Evolutionary conservation across 2,888 invertebrate species (phyloP), one percentile per base, ranked within the genome.

Genomic region (Cordilura impudica): DNA sequence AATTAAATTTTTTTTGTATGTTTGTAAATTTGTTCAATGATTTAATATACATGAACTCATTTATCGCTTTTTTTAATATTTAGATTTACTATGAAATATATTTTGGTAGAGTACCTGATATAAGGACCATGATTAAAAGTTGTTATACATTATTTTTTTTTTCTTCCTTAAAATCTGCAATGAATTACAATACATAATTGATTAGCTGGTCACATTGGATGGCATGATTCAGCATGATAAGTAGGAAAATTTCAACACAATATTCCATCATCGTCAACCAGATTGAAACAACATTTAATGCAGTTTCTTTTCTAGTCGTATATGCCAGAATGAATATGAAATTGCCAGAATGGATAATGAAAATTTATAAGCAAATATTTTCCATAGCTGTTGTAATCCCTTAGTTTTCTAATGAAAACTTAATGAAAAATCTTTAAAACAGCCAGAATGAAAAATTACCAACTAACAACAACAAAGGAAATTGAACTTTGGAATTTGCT

Each of bases 401-500:
- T 49, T 47, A 39, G 56, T 43, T 54, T 39, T 29, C 51, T 18
- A 14, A 6, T 16, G 56, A 45, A 54, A n/a, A 51, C 60, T 39
- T 56, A 35, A 56, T 39, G 35, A 56, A 56, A 56, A 35, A n/a
- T 35, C 35, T 39, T 39, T n/a, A 39, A 39, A 39, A 39, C 35
- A 39, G n/a, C n/a, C 12, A 39, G 3, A 39, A n/a, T 3, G 12
- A n/a, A 4, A 39, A 39, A 39, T 1, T 10, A 10, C 10, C 10
- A 31, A 31, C 31, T 10, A 31, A 3, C 31, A 45, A 19, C 10
- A 45, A 67, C 31, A 51, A 53, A 47, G 19, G 18, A 61, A n/a
- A 53, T 45, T 53, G 51, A 47, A 73, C 61, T 69, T 75, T 26
- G 63, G 69, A 47, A 63, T 56, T 75, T 74, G 60, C 66, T 47